phyloP scores from a whole-genome alignment of 2,888 invertebrate species.

The Tortricodes alternella region DNA sequence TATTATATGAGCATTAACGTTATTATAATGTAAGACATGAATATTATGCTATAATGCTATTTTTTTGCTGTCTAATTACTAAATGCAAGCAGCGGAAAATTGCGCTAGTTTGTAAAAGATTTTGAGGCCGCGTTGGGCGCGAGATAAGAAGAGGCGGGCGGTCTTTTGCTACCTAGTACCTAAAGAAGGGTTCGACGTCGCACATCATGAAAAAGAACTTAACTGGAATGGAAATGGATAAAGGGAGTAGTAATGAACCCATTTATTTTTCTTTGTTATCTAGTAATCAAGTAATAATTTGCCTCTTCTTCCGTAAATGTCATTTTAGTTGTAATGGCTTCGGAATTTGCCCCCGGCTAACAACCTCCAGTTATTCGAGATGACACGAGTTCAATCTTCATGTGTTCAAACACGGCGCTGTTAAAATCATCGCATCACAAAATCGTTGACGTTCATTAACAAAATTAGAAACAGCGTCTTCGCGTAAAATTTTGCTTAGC shows the following conservation, averaged over 20 bases:
- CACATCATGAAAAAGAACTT: too few relatives aligned
- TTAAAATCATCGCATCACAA: neutral
- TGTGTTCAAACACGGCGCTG: too few relatives aligned
- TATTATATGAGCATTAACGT: neutral
- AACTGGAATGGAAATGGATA: too few relatives aligned
- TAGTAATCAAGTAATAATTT: too few relatives aligned
- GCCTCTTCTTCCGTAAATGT: neutral
- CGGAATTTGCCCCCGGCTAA: neutral
- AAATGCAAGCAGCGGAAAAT: neutral
- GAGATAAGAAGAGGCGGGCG: neutral
- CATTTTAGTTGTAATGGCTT: neutral
- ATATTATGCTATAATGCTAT: neutral
- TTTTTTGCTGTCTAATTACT: neutral
- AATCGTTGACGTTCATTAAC: neutral
- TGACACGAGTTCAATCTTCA: neutral
- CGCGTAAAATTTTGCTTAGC: neutral
- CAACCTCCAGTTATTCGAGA: neutral
- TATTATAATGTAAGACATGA: neutral
- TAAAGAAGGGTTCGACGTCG: conserved; percentile 2
- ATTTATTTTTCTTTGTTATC: too few relatives aligned
- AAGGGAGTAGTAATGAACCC: too few relatives aligned
- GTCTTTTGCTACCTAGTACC: neutral
- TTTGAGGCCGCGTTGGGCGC: neutral
- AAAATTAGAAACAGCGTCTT: neutral
- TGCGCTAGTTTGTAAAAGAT: conserved; percentile 1